A percentile compares a stretch with the other conserved stretches of the same genome.
These are phyloP conservation scores for Neodiprion virginianus DNA, from an alignment of 1,140 invertebrate species.

Conservation along the genomic window DNA sequence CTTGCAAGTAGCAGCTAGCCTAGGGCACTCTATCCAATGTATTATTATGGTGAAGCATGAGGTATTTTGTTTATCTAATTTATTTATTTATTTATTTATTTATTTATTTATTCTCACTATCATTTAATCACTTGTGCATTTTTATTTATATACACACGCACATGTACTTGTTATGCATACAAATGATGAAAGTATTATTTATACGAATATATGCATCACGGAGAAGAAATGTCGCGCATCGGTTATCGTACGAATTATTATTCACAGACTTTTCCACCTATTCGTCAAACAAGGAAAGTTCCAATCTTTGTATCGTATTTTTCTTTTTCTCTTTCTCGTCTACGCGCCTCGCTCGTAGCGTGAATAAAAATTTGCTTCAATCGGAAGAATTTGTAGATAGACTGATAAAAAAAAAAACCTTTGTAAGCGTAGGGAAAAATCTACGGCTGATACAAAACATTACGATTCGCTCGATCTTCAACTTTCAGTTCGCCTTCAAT, in stretches of 20 bases:
- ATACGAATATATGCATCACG: background rate
- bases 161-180: background rate
- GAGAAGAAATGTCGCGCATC: background rate
- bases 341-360: too few relatives aligned
- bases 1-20: conserved; percentile 51
- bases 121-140: conserved; percentile 25
- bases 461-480: too few relatives aligned
- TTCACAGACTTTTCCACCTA: background rate
- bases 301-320: too few relatives aligned
- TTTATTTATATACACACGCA: conserved; percentile 29
- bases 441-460: too few relatives aligned
- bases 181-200: background rate
- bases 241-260: too few relatives aligned
- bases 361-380: too few relatives aligned
- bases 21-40: conserved; percentile 56
- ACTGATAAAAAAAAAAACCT: too few relatives aligned
- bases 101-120: conserved; percentile 8
- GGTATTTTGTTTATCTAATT: conserved; percentile 46
- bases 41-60: conserved; percentile 57
- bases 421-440: too few relatives aligned
- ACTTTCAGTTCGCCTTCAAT: too few relatives aligned
- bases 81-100: conserved; percentile 6
- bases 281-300: background rate
- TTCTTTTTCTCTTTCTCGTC: too few relatives aligned
- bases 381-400: too few relatives aligned